These are phyloP conservation scores for Leptopilina syphax DNA, from an alignment of 2,888 invertebrate species.

Conservation along the genomic window DNA sequence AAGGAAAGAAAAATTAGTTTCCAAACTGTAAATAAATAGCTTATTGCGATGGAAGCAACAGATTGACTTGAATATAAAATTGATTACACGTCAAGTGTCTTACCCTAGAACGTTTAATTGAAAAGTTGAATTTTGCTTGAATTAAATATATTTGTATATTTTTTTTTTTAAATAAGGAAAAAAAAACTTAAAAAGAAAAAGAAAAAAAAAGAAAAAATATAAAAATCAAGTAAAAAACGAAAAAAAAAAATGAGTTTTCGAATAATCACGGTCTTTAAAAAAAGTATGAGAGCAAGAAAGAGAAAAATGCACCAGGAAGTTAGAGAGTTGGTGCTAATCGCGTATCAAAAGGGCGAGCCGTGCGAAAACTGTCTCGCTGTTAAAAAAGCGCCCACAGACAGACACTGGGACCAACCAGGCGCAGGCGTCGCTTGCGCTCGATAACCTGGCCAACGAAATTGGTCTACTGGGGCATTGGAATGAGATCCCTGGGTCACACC, in stretches of 20 bases:
- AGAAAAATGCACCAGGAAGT: conserved; percentile 26
- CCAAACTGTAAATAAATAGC: too few species aligned
- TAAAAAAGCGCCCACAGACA: conserved; percentile 28
- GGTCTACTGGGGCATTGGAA: conserved; percentile 36
- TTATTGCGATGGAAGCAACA: too few species aligned
- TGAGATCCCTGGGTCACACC: conserved; percentile 39
- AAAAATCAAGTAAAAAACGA: background rate
- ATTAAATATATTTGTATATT: background rate
- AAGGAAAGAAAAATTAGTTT: too few species aligned
- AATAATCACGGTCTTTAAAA: background rate
- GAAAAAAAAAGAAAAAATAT: background rate
- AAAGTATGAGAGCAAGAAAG: conserved; percentile 14
- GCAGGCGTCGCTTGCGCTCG: conserved; percentile 48
- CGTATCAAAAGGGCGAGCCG: conserved; percentile 48
- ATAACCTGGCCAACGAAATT: conserved; percentile 42
- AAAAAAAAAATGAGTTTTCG: conserved; percentile 21
- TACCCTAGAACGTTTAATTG: conserved; percentile 2
- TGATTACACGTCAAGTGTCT: background rate
- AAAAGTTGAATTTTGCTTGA: background rate
- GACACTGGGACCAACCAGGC: conserved; percentile 20
- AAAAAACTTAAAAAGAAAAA: background rate
- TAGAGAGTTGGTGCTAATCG: conserved; percentile 33
- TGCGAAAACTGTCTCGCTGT: conserved; percentile 46
- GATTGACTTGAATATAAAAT: too few species aligned
- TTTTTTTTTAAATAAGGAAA: background rate